Evolutionary conservation across 1,140 invertebrate species (phyloP), one percentile per base, ranked within the genome.

Genomic region (Platorchestia sp.): DNA sequence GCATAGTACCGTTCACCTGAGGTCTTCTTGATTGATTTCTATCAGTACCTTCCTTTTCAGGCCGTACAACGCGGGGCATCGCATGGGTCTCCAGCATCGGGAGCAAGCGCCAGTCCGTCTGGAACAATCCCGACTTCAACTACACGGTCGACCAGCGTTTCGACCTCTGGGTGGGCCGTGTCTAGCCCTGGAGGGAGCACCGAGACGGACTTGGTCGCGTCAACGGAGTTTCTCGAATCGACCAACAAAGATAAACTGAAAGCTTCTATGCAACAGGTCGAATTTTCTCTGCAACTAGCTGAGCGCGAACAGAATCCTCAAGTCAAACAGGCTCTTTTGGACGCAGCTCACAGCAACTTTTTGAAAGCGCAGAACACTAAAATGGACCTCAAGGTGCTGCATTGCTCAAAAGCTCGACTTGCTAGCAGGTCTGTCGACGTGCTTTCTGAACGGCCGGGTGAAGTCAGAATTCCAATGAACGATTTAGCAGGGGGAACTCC

Each of bases 401-500:
- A 89, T 14, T 89, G 87, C 27, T 42, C 43, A 5, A 89, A 89
- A 42, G 87, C 87, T 3, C n/a, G 43, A 43, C 41, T 44, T 10
- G 87, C 87, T 5, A 89, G 87, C 41, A 41, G 87, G 27, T 89
- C 87, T 42, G 87, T 89, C 3, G 87, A 89, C 43, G 43, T 89
- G n/a, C 41, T 89, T 14, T 89, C 87, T 44, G 87, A 89, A 42
- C 87, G 43, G 16, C 87, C 87, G 10, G 87, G 87, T 7, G 87
- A 89, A 42, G 87, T 89, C 41, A 89, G 87, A 89, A 89, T 89
- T 27, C 87, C 87, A 42, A 89, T 89, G 87, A 89, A 89, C 87
- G 87, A 89, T 89, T 36, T 89, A 36, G 87, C 87, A 89, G 87
- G 87, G 42, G 87, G 87, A 42, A 44, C 42, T 42, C 87, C 87